Base-by-base conservation (phyloP, 2,113 vertebrate species). In the Eubucco bourcierii region DNA sequence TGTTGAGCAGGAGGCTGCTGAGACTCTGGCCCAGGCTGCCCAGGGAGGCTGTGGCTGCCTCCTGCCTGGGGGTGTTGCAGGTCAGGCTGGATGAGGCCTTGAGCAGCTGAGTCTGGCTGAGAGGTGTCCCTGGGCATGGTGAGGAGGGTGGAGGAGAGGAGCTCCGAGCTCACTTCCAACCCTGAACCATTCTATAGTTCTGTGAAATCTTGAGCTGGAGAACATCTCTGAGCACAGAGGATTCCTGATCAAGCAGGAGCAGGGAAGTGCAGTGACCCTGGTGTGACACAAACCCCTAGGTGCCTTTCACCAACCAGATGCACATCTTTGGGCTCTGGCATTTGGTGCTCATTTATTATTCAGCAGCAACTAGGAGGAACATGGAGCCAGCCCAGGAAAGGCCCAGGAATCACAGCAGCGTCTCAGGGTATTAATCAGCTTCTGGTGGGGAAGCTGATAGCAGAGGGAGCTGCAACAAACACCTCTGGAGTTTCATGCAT, bases 361-460 rank as follows among this genome's bases (percentile, higher is more conserved):
- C 56, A 86, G 74, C 20, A 66, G 64, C 39, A 78, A 80, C 44
- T 23, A 21, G 0, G 1, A 37, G 0, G 17, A 88, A 31, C 9
- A 66, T 14, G 2, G 50, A 90, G 78, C 1, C 76, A 12, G 60
- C 46, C 73, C 19, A 7, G 29, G 2, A 0, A 59, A 85, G 83
- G 80, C 29, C 82, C 89, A 74, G 86, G 77, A 93, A 88, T 90
- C 88, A 70, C 76, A 71, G 86, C 84, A 88, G 18, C 91, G 93
- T 74, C 93, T 90, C 89, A 90, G 91, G 87, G 85, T 93, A 41
- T 94, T 96, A 80, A 93, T 90, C 80, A 93, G 70, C 87, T 67
- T 47, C 65, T 31, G 84, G 56, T 5, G 24, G 52, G 72, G 55
- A 59, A 71, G 73, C 34, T 8, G 29, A 13, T 23, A 67, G 50